A percentile compares a stretch with the other conserved stretches of the same genome.
Conservation (phyloP, 2,888 invertebrate genomes). For the Drosophila prolongata region DNA sequence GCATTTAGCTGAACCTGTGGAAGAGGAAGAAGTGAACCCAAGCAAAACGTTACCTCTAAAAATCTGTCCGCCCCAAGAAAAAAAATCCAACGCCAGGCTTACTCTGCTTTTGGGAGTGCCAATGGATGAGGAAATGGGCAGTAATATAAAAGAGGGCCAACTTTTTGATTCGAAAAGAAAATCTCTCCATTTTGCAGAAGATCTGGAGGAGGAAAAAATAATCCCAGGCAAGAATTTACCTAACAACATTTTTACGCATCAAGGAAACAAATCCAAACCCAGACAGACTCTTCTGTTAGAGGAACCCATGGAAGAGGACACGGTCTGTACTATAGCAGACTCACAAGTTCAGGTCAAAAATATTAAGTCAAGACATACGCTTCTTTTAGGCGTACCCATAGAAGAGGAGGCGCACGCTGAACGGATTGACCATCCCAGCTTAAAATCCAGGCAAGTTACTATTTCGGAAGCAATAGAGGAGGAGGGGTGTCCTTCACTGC, state of each 20-base stretch:
- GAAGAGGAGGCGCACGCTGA: background rate
- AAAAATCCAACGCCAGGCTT: background rate
- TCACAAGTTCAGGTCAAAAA: background rate
- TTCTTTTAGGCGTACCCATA: slow-evolving; percentile 1
- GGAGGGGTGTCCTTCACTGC: background rate
- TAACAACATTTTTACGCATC: background rate
- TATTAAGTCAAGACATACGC: slow-evolving; percentile 2
- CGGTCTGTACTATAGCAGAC: background rate
- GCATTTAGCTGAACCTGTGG: background rate
- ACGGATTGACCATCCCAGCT: too few species aligned
- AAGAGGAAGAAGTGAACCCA: background rate
- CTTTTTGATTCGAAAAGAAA: background rate
- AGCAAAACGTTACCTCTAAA: background rate
- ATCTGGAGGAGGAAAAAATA: background rate
- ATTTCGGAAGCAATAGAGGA: background rate
- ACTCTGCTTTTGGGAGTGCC: background rate
- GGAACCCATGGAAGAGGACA: slow-evolving; percentile 13
- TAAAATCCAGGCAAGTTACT: too few species aligned
- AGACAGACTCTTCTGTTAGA: slow-evolving; percentile 10
- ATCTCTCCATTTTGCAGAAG: background rate
- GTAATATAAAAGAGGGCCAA: too few species aligned
- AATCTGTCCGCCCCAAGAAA: too few species aligned
- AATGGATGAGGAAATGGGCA: background rate
- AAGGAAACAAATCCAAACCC: background rate
- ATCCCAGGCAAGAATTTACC: background rate